Evolutionary conservation across 2,797 vertebrate species (phyloP).

Genomic region (Melanotaenia boesemani): DNA sequence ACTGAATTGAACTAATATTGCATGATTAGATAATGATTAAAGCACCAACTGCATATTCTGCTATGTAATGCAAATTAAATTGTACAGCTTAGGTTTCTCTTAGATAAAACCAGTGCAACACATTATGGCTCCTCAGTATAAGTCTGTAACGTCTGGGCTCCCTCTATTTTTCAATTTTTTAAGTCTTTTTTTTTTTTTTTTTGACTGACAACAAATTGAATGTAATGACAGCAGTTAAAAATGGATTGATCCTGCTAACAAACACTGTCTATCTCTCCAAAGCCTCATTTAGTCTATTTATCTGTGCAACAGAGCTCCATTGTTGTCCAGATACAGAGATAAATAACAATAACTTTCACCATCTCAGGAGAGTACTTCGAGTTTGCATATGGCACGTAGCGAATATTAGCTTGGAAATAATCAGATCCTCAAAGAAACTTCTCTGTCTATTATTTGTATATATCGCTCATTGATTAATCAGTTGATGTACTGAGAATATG

Average conservation of each 20-base stretch:
- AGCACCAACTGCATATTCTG: no score
- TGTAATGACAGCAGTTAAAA: background rate
- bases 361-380: constrained; percentile 20
- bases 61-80: no score
- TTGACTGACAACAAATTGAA: constrained; percentile 11
- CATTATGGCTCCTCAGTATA: background rate
- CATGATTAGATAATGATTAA: no score
- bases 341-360: constrained; percentile 29
- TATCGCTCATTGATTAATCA: background rate
- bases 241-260: background rate
- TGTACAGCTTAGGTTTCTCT: no score
- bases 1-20: no score
- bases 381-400: constrained; percentile 4
- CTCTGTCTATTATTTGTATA: background rate
- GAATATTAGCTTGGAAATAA: constrained; percentile 19
- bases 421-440: constrained; percentile 13
- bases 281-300: constrained; percentile 10
- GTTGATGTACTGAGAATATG: no score
- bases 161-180: no score
- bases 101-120: no score
- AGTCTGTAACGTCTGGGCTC: background rate
- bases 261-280: background rate
- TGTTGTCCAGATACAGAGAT: constrained; percentile 15
- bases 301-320: constrained; percentile 11
- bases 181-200: background rate